Percentiles rank a stretch among this genome's conserved stretches.
Conservation (phyloP, 2,113 vertebrate genomes). For the Leucosticte australis region DNA sequence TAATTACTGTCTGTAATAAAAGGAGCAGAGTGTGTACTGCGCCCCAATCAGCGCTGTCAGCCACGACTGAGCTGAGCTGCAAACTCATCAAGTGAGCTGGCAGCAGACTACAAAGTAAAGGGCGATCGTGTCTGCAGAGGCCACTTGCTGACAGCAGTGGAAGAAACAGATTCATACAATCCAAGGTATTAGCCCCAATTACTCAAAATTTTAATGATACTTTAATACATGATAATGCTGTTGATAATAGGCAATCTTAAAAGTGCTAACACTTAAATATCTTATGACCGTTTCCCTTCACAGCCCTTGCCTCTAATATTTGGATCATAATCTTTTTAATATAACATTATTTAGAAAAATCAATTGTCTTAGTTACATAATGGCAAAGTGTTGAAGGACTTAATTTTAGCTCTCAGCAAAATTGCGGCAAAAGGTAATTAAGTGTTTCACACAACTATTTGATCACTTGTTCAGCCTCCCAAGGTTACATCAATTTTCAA, state of each 20-base stretch:
- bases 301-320: conserved; percentile 75
- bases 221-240: conserved; percentile 74
- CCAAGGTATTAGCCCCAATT: conserved; percentile 77
- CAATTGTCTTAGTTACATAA: conserved; percentile 81
- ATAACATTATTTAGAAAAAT: conserved; percentile 82
- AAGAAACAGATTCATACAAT: conserved; percentile 74
- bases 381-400: conserved; percentile 74
- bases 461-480: conserved; percentile 69
- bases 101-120: conserved; percentile 76
- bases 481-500: conserved; percentile 75
- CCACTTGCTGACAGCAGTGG: conserved; percentile 65
- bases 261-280: conserved; percentile 70
- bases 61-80: conserved; percentile 78
- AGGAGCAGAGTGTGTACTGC: conserved; percentile 92
- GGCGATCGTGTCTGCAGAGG: conserved; percentile 70
- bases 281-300: conserved; percentile 77
- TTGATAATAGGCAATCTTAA: conserved; percentile 74
- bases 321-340: conserved; percentile 80
- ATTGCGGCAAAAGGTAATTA: conserved; percentile 76
- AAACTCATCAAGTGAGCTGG: conserved; percentile 79
- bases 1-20: conserved; percentile 99
- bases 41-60: conserved; percentile 83
- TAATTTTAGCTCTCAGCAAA: conserved; percentile 80
- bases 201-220: conserved; percentile 77
- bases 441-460: conserved; percentile 74